phyloP scores from a whole-genome alignment of 1,140 invertebrate genomes.

The Melanaphis sacchari region DNA sequence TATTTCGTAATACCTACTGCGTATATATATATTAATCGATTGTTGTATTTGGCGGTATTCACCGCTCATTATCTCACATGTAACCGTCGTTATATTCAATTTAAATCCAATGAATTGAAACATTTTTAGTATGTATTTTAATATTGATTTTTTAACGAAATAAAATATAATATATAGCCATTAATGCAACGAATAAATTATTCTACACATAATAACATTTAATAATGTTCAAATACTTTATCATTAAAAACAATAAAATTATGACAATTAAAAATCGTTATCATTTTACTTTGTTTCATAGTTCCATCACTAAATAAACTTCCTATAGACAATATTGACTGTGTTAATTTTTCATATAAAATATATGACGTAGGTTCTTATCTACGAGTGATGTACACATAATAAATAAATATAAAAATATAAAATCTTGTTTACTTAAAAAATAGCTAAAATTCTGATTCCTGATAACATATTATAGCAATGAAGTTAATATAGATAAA shows the following conservation, averaged over 20 bases:
- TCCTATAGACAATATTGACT: not conserved
- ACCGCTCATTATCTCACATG: not conserved
- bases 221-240: not conserved
- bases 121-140: not conserved
- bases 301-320: not conserved
- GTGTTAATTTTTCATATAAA: not conserved
- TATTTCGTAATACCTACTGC: not conserved
- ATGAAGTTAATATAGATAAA: not conserved
- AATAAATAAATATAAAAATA: conserved; percentile 5
- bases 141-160: not conserved
- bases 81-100: not conserved
- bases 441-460: not conserved
- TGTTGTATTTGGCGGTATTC: not conserved
- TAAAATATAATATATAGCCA: not conserved
- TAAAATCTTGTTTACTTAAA: not conserved
- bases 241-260: not conserved
- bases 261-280: not conserved
- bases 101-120: not conserved
- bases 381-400: not conserved
- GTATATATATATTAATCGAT: not conserved
- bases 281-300: not conserved
- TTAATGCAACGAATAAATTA: not conserved
- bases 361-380: not conserved
- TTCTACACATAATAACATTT: not conserved
- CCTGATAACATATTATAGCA: not conserved